Percentiles rank a stretch among this genome's conserved stretches.
Evolutionary conservation across 2,888 invertebrate genomes (phyloP).

Genomic region (Leptinotarsa tumamoca): DNA sequence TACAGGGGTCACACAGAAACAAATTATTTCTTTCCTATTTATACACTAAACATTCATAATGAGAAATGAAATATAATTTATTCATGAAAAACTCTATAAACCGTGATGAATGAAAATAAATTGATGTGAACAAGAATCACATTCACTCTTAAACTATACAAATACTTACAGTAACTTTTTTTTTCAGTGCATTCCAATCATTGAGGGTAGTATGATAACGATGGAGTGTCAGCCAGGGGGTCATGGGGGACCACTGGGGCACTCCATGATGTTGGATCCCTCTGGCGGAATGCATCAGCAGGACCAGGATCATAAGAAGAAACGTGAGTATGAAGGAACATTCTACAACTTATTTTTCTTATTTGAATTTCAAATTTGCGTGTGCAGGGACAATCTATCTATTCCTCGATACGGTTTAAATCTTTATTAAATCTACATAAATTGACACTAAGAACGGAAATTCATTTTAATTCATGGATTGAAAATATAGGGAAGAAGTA

Average conservation of each 20-base stretch:
- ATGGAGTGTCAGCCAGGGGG: constrained; percentile 68
- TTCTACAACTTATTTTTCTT: neutral
- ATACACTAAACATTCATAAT: too few species aligned
- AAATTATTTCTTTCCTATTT: too few species aligned
- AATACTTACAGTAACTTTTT: constrained; percentile 12
- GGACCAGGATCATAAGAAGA: constrained; percentile 64
- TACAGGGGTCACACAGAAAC: too few species aligned
- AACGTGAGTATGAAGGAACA: constrained; percentile 61
- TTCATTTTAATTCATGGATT: constrained; percentile 22
- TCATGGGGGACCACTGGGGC: constrained; percentile 67
- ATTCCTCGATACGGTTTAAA: constrained; percentile 20
- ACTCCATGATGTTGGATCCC: constrained; percentile 67
- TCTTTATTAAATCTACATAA: constrained; percentile 29
- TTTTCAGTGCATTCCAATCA: constrained; percentile 61
- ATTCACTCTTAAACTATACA: too few species aligned
- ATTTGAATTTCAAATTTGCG: constrained; percentile 13
- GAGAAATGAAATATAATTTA: too few species aligned
- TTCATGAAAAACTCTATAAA: too few species aligned
- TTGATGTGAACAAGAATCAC: too few species aligned
- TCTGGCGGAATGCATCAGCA: constrained; percentile 63
- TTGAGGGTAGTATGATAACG: constrained; percentile 67
- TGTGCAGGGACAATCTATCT: constrained; percentile 17
- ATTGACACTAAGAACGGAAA: constrained; percentile 24
- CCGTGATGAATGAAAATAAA: too few species aligned
- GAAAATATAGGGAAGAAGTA: constrained; percentile 23